Evolutionary conservation across 2,888 invertebrate genomes (phyloP), one percentile per base, ranked within the genome.

Genomic region (Keiferia lycopersicella): DNA sequence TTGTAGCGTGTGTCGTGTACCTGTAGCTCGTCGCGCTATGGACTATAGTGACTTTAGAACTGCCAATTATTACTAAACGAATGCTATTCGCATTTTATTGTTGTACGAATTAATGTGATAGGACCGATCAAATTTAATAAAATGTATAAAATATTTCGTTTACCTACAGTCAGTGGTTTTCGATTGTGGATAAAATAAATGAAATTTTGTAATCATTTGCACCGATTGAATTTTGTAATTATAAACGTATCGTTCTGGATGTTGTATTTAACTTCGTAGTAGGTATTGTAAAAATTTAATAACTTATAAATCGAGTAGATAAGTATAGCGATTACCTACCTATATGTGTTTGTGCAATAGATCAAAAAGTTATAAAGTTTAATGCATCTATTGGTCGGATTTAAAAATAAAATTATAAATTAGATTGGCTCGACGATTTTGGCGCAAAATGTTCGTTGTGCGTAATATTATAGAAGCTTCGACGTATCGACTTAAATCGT

Each of bases 281-380:
- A 77, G 81, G 80, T 87, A 87, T 85, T 91, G 89, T 90, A 90
- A 84, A 89, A 84, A 86, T 79, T 80, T 82, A 83, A 82, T 84
- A 83, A 88, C 79, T 82, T 84, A 84, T 83, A 84, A 86, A 84
- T 87, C 74, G 80, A 84, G 86, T 89, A 88, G 88, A 77, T 83
- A 83, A 87, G 81, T 76, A 81, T 88, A 88, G 88, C 75, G 79
- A 80, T 76, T 83, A 84, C 78, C 56, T 56, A 56, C 56, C 30
- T 82, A 80, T 84, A 83, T 85, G 88, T 90, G 88, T 90, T 86
- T 87, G 88, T 90, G 91, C 87, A 85, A 89, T 90, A 89, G 88
- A 81, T 84, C 79, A 78, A 79, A 74, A 75, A 77, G 79, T 79
- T 79, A 75, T 76, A 74, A 73, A 78, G 74, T 69, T 72, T 75